phyloP scores from a whole-genome alignment of 2,113 vertebrate genomes.

The Orcinus orca region DNA sequence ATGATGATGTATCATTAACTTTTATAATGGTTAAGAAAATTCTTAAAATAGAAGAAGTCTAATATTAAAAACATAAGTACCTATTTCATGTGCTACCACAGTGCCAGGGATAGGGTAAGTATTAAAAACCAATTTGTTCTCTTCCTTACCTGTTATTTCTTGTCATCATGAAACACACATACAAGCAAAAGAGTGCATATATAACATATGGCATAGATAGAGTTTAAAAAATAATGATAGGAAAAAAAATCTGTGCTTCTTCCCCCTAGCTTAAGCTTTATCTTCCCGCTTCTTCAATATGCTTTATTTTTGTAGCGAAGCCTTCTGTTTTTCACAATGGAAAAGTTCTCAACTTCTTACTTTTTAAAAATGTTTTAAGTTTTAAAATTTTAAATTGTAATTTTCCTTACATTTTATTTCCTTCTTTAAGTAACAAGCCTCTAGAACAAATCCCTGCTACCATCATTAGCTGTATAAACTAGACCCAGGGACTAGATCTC shows the following conservation, averaged over 20 bases:
- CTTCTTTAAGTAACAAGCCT: neutral
- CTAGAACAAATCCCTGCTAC: neutral
- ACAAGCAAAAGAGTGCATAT: neutral
- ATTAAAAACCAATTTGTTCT: slow-evolving; percentile 15
- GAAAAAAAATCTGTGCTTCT: neutral
- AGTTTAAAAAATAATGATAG: neutral
- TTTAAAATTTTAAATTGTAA: neutral
- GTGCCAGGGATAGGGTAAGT: neutral
- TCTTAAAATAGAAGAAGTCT: neutral
- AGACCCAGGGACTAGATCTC: neutral
- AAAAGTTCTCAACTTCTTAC: neutral
- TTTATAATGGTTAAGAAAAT: neutral
- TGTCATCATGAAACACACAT: neutral
- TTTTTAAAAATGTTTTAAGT: neutral
- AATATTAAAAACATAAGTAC: slow-evolving; percentile 3
- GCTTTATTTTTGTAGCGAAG: neutral
- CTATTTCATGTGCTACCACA: neutral
- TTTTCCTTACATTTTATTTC: neutral
- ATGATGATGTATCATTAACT: neutral
- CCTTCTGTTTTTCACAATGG: neutral
- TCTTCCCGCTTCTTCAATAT: neutral
- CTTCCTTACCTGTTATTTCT: neutral
- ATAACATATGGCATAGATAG: neutral
- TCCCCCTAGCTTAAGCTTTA: neutral
- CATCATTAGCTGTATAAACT: neutral